Evolutionary conservation across 2,797 vertebrate species (phyloP).

Genomic region (Mareca penelope): DNA sequence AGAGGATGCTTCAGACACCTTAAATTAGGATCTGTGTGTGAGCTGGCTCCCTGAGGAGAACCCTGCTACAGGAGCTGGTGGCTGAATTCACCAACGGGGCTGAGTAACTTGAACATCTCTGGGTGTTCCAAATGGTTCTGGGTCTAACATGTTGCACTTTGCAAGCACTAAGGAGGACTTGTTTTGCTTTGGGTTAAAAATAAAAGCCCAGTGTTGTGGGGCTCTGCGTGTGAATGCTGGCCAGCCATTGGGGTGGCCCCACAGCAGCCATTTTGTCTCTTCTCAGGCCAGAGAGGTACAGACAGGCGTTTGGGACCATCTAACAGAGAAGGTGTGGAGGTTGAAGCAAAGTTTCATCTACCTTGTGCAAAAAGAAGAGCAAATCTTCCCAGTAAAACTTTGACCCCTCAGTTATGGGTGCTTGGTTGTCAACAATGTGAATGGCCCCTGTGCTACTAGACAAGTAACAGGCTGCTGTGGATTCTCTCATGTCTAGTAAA

Average conservation of each 20-base stretch:
- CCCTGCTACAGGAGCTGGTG: accelerated
- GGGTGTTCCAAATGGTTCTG: not conserved
- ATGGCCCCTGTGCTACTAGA: not conserved
- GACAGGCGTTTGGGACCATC: not conserved
- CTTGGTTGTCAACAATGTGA: slow-evolving; percentile 2
- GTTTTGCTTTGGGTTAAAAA: not conserved
- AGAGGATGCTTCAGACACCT: not conserved
- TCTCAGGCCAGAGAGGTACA: not conserved
- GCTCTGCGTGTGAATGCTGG: not conserved
- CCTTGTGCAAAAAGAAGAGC: not conserved
- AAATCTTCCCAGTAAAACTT: slow-evolving; percentile 16
- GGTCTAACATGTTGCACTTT: not conserved
- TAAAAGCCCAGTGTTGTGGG: no score
- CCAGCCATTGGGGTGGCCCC: accelerated
- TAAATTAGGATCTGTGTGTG: not conserved
- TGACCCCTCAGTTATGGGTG: slow-evolving; percentile 11
- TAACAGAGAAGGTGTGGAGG: not conserved
- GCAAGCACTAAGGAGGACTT: not conserved
- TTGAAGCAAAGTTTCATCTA: not conserved
- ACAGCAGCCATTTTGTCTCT: accelerated
- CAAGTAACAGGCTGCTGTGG: not conserved
- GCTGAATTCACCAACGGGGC: not conserved
- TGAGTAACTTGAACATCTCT: accelerated
- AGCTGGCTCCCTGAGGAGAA: not conserved
- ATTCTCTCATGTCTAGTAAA: slow-evolving; percentile 3